Percentiles rank a stretch among this genome's conserved stretches.
phyloP scores from a whole-genome alignment of 2,797 vertebrate species.

The Spheniscus humboldti region DNA sequence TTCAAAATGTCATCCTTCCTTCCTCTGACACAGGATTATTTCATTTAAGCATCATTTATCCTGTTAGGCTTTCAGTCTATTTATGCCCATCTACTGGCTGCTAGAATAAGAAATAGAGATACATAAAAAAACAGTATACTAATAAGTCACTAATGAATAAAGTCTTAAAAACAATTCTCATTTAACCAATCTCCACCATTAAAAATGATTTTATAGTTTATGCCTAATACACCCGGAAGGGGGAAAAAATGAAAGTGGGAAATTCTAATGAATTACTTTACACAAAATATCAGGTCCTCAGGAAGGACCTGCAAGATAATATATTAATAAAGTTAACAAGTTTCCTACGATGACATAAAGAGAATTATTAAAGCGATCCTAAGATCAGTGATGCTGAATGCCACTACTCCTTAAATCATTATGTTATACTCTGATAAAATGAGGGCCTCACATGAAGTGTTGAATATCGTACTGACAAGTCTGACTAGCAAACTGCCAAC shows the following conservation, averaged over 20 bases:
- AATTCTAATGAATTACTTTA: conserved; percentile 1
- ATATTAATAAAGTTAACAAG: conserved; percentile 10
- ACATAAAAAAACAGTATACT: background rate
- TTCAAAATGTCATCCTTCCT: conserved; percentile 47
- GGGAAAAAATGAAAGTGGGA: background rate
- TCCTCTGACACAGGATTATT: conserved; percentile 47
- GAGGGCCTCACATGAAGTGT: background rate
- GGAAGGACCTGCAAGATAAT: background rate
- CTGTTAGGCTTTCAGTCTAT: conserved; percentile 50
- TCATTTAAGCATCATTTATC: conserved; percentile 29
- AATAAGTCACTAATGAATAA: background rate
- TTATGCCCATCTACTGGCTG: conserved; percentile 25
- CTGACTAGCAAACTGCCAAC: background rate
- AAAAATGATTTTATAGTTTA: background rate
- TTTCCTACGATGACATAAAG: background rate
- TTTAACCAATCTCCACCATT: background rate
- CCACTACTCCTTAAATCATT: background rate
- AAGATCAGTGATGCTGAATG: conserved; percentile 1
- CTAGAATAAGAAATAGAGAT: conserved; percentile 21
- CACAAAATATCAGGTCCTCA: background rate
- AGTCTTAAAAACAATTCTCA: background rate
- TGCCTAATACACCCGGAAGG: background rate
- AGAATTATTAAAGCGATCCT: conserved; percentile 29
- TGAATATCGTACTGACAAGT: background rate
- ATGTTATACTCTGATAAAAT: background rate